Base-by-base conservation (phyloP, 2,888 invertebrate species). In the Bugula neritina region DNA sequence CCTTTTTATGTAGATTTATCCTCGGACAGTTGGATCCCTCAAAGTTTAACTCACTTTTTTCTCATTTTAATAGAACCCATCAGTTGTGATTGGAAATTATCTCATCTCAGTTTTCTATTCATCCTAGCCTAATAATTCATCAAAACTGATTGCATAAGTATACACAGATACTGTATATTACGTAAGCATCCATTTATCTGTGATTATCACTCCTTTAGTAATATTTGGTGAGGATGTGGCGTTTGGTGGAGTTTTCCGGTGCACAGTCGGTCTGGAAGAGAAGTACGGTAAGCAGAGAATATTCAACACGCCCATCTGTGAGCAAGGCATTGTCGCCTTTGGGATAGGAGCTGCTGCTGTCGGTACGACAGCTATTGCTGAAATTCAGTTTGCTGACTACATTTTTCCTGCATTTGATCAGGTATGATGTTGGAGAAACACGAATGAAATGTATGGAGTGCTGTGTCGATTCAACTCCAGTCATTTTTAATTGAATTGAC, bases 361-460 rank as follows among this genome's bases (percentile, higher is more conserved):
- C 0, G 98, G 98, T 0, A 89, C 92, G 0, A 98, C 95, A 0
- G 94, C 97, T 0, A 93, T 99, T 71, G 98, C 97, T 0, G 99
- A 99, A 87, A 96, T 99, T 82, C 99, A 99, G 86, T 99, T 99
- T 86, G 97, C 96, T 0, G 99, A 99, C 86, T 99, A 99, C 81
- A 99, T 99, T 77, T 96, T 92, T 83, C 99, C 99, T 1, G 98
- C 98, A 0, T 98, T 98, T 85, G 99, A 99, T 87, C 98, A 98
- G 89, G 92, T 93, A 72, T 35, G n/a, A n/a, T n/a, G n/a, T 29
- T 34, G n/a, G n/a, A n/a, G n/a, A n/a, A n/a, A n/a, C n/a, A n/a
- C n/a, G n/a, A n/a, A n/a, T n/a, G n/a, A n/a, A n/a, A n/a, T 43
- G 43, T 43, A 10, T 43, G 43, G 5, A 43, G 43, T 43, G 43